phyloP scores from a whole-genome alignment of 2,888 invertebrate species.

The Anthrax anthrax region DNA sequence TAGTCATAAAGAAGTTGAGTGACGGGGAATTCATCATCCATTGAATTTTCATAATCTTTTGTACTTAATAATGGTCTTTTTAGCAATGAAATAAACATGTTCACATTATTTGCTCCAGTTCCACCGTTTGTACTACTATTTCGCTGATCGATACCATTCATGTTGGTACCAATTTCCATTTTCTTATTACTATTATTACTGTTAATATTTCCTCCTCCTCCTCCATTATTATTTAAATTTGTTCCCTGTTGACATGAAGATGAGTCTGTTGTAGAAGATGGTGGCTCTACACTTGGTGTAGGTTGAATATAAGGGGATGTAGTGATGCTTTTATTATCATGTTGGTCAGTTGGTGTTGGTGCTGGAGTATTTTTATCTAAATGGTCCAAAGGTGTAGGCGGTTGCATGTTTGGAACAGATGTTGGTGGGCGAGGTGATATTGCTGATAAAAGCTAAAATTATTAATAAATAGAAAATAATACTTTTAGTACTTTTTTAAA shows the following conservation, averaged over 20 bases:
- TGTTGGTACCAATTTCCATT: neutral
- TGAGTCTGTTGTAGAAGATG: constrained; percentile 8
- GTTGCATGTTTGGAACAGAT: constrained; percentile 32
- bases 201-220: no score
- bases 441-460: constrained; percentile 26
- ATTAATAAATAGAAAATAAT: neutral
- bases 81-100: constrained; percentile 33
- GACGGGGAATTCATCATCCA: constrained; percentile 66
- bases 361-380: constrained; percentile 35
- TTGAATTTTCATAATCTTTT: constrained; percentile 62
- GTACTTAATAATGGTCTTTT: constrained; percentile 67
- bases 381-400: constrained; percentile 34
- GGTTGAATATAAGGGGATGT: constrained; percentile 33
- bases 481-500: no score
- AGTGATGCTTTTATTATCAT: constrained; percentile 33
- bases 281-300: constrained; percentile 30
- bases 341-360: constrained; percentile 34
- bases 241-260: constrained; percentile 1
- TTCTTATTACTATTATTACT: constrained; percentile 4
- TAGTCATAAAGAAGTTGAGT: constrained; percentile 80
- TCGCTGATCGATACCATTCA: neutral
- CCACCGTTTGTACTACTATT: neutral
- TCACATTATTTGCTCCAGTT: constrained; percentile 17
- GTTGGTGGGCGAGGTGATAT: constrained; percentile 51
- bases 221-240: neutral